These are phyloP conservation scores for Orthonychiurus folsomi DNA, from an alignment of 2,888 invertebrate species.

Conservation along the genomic window DNA sequence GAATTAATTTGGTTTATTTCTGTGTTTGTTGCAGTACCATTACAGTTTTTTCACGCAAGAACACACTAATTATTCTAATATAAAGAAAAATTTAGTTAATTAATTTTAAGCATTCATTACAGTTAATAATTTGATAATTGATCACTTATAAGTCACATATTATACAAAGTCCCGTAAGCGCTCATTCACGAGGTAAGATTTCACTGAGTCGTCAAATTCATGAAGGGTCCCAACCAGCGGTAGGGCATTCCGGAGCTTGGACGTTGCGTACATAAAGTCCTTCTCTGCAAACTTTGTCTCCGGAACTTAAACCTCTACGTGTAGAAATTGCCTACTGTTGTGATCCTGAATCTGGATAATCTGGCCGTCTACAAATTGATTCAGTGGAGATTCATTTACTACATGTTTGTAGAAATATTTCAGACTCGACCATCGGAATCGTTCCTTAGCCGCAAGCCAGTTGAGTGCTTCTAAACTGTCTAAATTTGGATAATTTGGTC, in stretches of 20 bases:
- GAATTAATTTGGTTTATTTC: not conserved
- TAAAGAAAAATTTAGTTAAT: not conserved
- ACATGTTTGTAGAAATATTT: not conserved
- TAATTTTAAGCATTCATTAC: not conserved
- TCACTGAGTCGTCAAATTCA: not conserved
- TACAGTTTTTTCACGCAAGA: not conserved
- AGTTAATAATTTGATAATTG: not conserved
- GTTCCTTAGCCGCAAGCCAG: not conserved
- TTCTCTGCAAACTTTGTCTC: not conserved
- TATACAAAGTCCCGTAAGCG: not conserved
- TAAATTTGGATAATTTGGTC: not conserved
- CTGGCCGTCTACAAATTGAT: not conserved
- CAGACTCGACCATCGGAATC: not conserved
- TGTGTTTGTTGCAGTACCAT: not conserved
- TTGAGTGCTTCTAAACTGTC: not conserved
- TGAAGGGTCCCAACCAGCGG: not conserved
- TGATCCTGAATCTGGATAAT: not conserved
- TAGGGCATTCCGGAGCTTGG: not conserved
- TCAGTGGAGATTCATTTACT: not conserved
- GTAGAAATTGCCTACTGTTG: not conserved
- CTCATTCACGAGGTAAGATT: not conserved
- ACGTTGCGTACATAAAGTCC: not conserved
- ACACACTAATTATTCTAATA: not conserved
- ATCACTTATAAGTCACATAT: too few species aligned
- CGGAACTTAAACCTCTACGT: not conserved